A percentile compares a stretch with the other conserved stretches of the same genome.
phyloP scores from a whole-genome alignment of 2,797 vertebrate genomes.

The Xenentodon cancila region DNA sequence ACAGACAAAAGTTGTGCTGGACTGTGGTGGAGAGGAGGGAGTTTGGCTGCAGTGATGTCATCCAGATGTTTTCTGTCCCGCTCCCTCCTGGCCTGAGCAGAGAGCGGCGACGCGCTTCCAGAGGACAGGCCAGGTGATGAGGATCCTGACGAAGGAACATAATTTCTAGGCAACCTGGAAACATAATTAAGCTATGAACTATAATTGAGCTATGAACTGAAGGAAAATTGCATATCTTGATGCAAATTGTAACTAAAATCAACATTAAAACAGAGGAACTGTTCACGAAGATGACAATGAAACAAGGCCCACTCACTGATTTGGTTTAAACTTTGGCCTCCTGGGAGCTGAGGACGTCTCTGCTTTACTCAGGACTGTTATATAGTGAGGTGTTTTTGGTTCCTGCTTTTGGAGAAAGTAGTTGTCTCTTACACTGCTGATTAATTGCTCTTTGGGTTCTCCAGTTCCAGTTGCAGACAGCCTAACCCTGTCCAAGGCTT shows the following conservation, averaged over 20 bases:
- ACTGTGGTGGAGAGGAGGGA: slow-evolving; percentile 86
- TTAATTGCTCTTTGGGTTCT: slow-evolving; percentile 40
- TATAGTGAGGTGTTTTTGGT: slow-evolving; percentile 82
- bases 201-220: not conserved
- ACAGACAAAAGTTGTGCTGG: slow-evolving; percentile 86
- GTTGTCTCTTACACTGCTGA: slow-evolving; percentile 42
- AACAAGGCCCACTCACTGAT: slow-evolving; percentile 82
- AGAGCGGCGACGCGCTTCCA: slow-evolving; percentile 63
- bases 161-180: slow-evolving; percentile 78
- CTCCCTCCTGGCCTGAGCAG: slow-evolving; percentile 78
- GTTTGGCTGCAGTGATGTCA: slow-evolving; percentile 90
- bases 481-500: slow-evolving; percentile 82
- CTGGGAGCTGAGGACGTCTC: slow-evolving; percentile 67
- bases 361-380: slow-evolving; percentile 85
- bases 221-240: not conserved
- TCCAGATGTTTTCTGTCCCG: slow-evolving; percentile 90
- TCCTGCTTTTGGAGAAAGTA: slow-evolving; percentile 59
- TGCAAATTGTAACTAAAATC: not conserved
- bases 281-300: not conserved
- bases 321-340: slow-evolving; percentile 87
- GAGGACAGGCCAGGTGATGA: slow-evolving; percentile 70
- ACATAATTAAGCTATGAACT: slow-evolving; percentile 15
- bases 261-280: not conserved
- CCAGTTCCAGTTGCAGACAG: slow-evolving; percentile 63
- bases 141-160: slow-evolving; percentile 66